Evolutionary conservation across 2,113 vertebrate species (phyloP).

Genomic region (Mionectes macconnelli): DNA sequence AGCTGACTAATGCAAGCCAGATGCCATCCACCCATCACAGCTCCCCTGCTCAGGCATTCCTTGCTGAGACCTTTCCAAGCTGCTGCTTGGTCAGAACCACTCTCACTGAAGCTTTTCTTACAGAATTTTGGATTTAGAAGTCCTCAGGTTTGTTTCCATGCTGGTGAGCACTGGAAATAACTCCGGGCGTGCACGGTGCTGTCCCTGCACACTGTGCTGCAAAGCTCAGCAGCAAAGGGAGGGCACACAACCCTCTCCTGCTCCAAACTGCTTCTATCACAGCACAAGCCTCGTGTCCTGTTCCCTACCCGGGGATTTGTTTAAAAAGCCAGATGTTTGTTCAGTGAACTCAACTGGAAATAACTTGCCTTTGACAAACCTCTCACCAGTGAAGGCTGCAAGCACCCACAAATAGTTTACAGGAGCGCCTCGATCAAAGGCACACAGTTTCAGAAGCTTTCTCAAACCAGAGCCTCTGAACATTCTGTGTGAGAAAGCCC

Average conservation of each 20-base stretch:
- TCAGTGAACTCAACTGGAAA: not conserved
- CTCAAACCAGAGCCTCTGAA: not conserved
- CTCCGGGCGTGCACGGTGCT: not conserved
- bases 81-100: not conserved
- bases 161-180: not conserved
- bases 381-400: not conserved
- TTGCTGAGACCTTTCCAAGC: not conserved
- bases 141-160: not conserved
- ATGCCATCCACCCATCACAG: not conserved
- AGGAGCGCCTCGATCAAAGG: not conserved
- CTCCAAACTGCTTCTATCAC: not conserved
- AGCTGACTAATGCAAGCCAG: not conserved
- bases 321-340: not conserved
- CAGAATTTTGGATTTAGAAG: not conserved
- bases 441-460: not conserved
- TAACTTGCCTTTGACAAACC: not conserved
- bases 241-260: not conserved
- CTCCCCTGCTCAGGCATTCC: not conserved
- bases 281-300: not conserved
- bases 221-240: not conserved
- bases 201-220: not conserved
- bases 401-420: not conserved
- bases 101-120: not conserved
- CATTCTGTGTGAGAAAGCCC: rapidly evolving
- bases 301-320: not conserved